Base-by-base conservation (phyloP, 2,888 invertebrate genomes). In the Pasiphila rectangulata region DNA sequence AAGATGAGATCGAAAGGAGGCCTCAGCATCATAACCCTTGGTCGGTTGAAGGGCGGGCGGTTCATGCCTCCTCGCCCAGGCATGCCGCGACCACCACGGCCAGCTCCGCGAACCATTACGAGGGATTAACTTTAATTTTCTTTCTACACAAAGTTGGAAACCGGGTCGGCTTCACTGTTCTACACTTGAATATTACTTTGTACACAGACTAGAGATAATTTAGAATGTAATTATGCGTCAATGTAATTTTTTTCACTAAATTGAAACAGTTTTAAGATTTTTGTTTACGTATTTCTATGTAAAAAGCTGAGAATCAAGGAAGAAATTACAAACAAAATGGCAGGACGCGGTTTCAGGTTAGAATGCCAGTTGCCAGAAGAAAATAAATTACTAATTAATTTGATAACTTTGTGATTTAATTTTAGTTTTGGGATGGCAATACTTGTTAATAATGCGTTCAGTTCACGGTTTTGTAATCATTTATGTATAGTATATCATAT, bases 1-100 rank as follows among this genome's bases (percentile, higher is more conserved):
- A 96, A 83, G 1, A 95, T 94, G 48, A 96, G 86, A 73, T 97
- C 97, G 65, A 97, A 97, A 0, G 96, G 96, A 63, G 96, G 95
- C 20, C 95, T 89, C 49, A 75, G 80, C 88, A 83, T 75, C 55
- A 83, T 40, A n/a, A 83, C 74, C 19, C 87, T 69, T 1, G 87
- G 88, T 45, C 87, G 76, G 60, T 78, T 84, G 63, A 83, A 86
- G 24, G 83, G 85, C 39, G 85, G 84, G 12, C 86, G 85, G 5
- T 87, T 86, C 75, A 94, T 92, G 36, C 84, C 84, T 24, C 93
- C 94, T 17, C 92, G 90, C 0, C 85, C 73, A 52, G 93, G 90
- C 78, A 93, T 92, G 34, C 92, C 94, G 72, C 93, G 92, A 20
- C 91, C 92, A 51, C 94, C 91, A 78, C 91, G 91, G 56, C 93